These are phyloP conservation scores for Tinamus guttatus DNA, from an alignment of 2,113 vertebrate species.

Conservation along the genomic window DNA sequence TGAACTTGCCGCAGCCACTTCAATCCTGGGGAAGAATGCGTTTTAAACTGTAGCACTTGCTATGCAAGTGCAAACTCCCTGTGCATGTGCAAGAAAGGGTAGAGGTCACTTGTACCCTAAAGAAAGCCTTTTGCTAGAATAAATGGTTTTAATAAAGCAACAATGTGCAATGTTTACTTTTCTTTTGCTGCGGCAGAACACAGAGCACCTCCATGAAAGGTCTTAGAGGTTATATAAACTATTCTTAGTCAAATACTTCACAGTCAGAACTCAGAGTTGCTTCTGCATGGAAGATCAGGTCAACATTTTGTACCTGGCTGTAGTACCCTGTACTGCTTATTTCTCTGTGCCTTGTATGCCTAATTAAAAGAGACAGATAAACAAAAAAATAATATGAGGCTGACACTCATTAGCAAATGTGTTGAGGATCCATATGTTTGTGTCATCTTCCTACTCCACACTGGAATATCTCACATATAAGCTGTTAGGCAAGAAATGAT, in stretches of 20 bases:
- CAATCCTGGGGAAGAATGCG: neutral
- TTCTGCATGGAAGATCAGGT: neutral
- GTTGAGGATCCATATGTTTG: neutral
- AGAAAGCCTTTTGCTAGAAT: neutral
- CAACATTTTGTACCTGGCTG: neutral
- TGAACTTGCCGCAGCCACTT: rapidly evolving
- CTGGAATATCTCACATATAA: neutral
- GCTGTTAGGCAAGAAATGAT: neutral
- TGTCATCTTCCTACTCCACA: neutral
- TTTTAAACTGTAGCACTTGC: neutral
- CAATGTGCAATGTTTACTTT: constrained; percentile 45
- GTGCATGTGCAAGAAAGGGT: neutral
- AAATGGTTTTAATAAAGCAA: constrained; percentile 37
- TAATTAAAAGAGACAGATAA: neutral
- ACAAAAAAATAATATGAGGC: neutral
- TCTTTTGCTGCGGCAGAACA: constrained; percentile 14
- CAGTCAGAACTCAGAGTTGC: neutral
- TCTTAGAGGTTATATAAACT: constrained; percentile 59
- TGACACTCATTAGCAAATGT: neutral
- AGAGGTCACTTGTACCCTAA: neutral
- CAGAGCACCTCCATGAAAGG: constrained; percentile 18
- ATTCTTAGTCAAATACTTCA: constrained; percentile 35
- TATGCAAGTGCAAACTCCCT: neutral
- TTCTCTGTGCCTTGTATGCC: neutral
- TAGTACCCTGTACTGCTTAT: neutral